Evolutionary conservation across 2,113 vertebrate genomes (phyloP), one percentile per base, ranked within the genome.

Genomic region (Podilymbus podiceps): DNA sequence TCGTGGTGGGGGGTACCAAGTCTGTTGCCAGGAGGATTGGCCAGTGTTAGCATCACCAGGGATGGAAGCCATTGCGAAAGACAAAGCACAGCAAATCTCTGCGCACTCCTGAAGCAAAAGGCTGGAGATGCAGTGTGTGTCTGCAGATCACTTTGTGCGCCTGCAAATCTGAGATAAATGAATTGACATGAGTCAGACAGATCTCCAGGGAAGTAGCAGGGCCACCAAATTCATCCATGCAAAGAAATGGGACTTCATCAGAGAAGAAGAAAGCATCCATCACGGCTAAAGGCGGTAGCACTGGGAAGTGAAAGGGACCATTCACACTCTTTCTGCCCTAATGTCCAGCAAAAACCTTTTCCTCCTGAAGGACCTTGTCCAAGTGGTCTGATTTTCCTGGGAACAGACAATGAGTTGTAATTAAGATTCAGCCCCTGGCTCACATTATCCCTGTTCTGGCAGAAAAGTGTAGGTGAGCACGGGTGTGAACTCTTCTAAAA

Each of bases 291-390:
- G 47, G 20, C 7, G 25, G 22, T 17, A 22, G 31, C 24, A 66
- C 28, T 42, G 47, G 28, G 55, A 91, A 47, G 77, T 18, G 6
- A 47, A 84, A 12, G 30, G 14, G 18, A 56, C 14, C 21, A 66
- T 17, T 5, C 27, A 58, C 23, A 20, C 13, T 67, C 16, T 31
- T 87, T 35, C 49, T 68, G 64, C 3, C 6, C 8, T 52, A 15
- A 35, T 0, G 0, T n/a, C 15, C 67, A 10, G 6, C 8, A 82
- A 62, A 88, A 75, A 10, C 5, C 18, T n/a, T 72, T 85, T 83
- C 6, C 21, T 83, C 69, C 66, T 85, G 20, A 18, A 68, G 11
- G 16, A 7, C 14, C 49, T 79, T 47, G 5, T 72, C 49, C 53
- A 47, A 58, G 16, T 68, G 19, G 38, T 62, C 52, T 75, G 60